These are phyloP conservation scores for Iphiclides podalirius DNA, from an alignment of 2,888 invertebrate genomes.

Conservation along the genomic window DNA sequence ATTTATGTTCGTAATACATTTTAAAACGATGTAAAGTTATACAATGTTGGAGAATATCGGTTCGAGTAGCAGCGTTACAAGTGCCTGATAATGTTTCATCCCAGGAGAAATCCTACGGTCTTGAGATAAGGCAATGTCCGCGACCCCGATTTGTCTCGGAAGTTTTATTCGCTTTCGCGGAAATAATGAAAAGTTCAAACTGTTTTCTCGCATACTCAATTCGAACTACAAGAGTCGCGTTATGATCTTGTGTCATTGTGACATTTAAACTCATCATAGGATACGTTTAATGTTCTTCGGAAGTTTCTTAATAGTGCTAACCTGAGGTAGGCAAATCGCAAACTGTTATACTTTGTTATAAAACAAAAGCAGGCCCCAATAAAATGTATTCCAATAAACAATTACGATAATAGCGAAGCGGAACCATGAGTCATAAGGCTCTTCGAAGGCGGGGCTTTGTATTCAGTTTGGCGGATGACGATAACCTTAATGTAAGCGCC, in stretches of 20 bases:
- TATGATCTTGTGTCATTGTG: not conserved
- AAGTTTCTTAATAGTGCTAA: too few relatives aligned
- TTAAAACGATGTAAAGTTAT: conserved; percentile 41
- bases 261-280: too few relatives aligned
- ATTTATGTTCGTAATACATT: too few relatives aligned
- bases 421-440: conserved; percentile 71
- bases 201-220: not conserved
- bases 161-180: conserved; percentile 28
- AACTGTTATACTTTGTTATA: too few relatives aligned
- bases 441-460: conserved; percentile 66
- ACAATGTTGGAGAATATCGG: conserved; percentile 49
- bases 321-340: too few relatives aligned
- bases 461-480: conserved; percentile 76
- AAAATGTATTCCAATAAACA: conserved; percentile 48
- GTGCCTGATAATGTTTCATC: conserved; percentile 60
- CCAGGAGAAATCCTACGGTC: conserved; percentile 45
- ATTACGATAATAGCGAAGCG: conserved; percentile 63
- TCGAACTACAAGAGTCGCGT: not conserved
- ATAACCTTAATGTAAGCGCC: conserved; percentile 79
- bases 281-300: not conserved
- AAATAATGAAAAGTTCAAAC: conserved; percentile 16
- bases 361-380: too few relatives aligned
- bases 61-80: conserved; percentile 52
- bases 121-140: conserved; percentile 48
- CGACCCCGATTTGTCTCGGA: conserved; percentile 57